A percentile compares a stretch with the other conserved stretches of the same genome.
phyloP scores from a whole-genome alignment of 2,888 invertebrate species.

The Scelioninae gen. 1 region DNA sequence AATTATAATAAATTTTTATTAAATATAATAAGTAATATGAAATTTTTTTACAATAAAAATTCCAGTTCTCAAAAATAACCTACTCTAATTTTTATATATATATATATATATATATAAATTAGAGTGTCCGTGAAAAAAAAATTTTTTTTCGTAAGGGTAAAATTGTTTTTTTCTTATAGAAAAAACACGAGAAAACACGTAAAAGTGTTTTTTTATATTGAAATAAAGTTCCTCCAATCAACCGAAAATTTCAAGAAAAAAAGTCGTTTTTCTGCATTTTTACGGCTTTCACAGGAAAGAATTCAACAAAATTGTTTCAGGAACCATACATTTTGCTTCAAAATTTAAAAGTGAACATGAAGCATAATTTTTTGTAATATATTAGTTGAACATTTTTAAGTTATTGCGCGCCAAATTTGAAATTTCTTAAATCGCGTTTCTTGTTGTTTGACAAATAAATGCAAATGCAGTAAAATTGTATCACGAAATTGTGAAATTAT shows the following conservation, averaged over 20 bases:
- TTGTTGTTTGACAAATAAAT: slow-evolving; percentile 4
- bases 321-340: slow-evolving; percentile 9
- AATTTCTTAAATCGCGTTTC: slow-evolving; percentile 7
- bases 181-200: neutral
- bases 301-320: slow-evolving; percentile 11
- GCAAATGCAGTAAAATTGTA: slow-evolving; percentile 4
- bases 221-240: neutral
- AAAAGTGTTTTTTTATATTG: slow-evolving; percentile 1
- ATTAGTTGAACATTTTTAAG: slow-evolving; percentile 8
- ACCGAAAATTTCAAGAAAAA: neutral
- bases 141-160: too few species aligned
- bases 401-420: slow-evolving; percentile 13
- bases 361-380: slow-evolving; percentile 5
- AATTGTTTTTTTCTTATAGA: too few species aligned
- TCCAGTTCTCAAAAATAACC: too few species aligned
- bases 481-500: too few species aligned
- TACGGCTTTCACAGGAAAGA: too few species aligned
- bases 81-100: too few species aligned
- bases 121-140: too few species aligned
- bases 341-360: slow-evolving; percentile 3
- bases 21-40: too few species aligned
- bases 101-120: too few species aligned
- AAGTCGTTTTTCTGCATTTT: too few species aligned
- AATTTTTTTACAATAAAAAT: too few species aligned
- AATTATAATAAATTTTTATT: too few species aligned